A percentile compares a stretch with the other conserved stretches of the same genome.
These are phyloP conservation scores for Pimephales promelas DNA, from an alignment of 2,113 vertebrate species.

Conservation along the genomic window DNA sequence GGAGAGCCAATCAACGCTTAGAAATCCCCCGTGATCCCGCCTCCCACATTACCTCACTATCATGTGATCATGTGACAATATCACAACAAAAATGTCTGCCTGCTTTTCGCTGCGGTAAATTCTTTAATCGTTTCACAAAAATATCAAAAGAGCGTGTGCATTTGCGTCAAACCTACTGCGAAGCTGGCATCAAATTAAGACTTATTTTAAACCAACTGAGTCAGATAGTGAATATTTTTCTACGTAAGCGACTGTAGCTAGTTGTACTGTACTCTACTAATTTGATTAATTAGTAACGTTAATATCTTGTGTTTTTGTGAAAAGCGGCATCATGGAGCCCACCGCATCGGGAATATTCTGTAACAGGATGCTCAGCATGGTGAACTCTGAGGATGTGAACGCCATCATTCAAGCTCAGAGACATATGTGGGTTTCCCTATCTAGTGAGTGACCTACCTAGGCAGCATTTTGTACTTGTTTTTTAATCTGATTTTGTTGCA, in stretches of 20 bases:
- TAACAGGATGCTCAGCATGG: slow-evolving; percentile 93
- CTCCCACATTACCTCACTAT: neutral
- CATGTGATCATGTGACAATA: slow-evolving; percentile 12
- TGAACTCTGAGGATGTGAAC: slow-evolving; percentile 92
- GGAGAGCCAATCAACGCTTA: slow-evolving; percentile 11
- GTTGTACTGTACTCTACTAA: neutral
- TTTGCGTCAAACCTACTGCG: neutral
- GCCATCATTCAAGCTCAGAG: slow-evolving; percentile 97
- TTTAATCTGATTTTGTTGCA: neutral
- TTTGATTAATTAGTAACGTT: neutral
- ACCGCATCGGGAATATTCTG: slow-evolving; percentile 91
- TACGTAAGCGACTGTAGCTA: neutral
- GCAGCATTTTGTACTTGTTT: neutral
- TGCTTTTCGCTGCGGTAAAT: neutral
- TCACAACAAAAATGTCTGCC: slow-evolving; percentile 43
- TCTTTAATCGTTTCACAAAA: neutral
- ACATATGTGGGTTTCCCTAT: slow-evolving; percentile 87
- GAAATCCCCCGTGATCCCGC: neutral
- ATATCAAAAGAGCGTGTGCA: neutral
- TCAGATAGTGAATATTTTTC: neutral
- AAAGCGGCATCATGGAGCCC: slow-evolving; percentile 80
- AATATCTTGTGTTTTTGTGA: neutral
- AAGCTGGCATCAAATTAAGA: neutral
- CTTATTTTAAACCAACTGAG: neutral
- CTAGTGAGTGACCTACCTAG: neutral